These are phyloP conservation scores for Ceratina japonica DNA, from an alignment of 1,140 invertebrate genomes.

Conservation along the genomic window DNA sequence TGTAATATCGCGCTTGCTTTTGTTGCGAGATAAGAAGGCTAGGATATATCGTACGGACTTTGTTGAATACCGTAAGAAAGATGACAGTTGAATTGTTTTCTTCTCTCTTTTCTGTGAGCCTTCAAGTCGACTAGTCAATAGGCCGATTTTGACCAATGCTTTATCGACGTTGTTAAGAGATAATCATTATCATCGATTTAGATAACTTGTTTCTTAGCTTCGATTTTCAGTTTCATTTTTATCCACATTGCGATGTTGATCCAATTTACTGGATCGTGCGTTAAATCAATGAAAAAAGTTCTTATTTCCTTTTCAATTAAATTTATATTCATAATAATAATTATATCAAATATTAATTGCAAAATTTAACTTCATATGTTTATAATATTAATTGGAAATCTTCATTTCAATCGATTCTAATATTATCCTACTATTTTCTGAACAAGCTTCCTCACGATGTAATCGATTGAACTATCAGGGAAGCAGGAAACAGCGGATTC, in stretches of 20 bases:
- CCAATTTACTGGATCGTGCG: background rate
- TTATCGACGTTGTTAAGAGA: background rate
- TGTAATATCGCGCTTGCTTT: conserved; percentile 45
- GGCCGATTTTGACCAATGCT: conserved; percentile 38
- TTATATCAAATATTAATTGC: too few relatives aligned
- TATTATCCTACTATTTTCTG: background rate
- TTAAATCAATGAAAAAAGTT: background rate
- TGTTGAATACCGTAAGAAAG: conserved; percentile 14
- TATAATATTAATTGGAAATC: too few relatives aligned
- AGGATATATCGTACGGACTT: conserved; percentile 44
- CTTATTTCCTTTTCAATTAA: too few relatives aligned
- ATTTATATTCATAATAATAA: too few relatives aligned
- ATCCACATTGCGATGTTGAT: background rate
- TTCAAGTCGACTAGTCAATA: conserved; percentile 9
- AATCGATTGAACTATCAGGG: background rate
- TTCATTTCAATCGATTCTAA: too few relatives aligned
- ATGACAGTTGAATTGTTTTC: conserved; percentile 13
- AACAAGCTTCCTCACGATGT: background rate
- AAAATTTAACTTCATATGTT: too few relatives aligned
- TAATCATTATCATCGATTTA: background rate
- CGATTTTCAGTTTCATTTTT: background rate
- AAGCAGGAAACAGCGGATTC: background rate
- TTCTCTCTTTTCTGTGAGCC: too few relatives aligned
- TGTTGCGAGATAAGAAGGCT: conserved; percentile 54
- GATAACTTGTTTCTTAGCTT: too few relatives aligned